Conservation (phyloP, 53 echinoderm and acorn worm genomes). For the Crossaster papposus region DNA sequence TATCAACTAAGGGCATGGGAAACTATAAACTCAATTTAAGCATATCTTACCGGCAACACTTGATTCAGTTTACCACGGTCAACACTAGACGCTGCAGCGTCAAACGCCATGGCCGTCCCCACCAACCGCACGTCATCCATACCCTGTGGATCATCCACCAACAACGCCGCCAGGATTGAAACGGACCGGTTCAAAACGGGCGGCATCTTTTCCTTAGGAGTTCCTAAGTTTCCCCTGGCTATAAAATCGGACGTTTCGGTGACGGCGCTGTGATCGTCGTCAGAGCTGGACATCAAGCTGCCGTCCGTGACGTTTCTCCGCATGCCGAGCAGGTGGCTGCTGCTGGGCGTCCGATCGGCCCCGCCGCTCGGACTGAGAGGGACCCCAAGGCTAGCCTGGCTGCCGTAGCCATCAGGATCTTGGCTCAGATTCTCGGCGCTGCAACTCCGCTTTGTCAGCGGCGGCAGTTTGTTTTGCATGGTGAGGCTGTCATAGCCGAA, state of each 20-base stretch:
- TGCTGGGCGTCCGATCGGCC: background rate
- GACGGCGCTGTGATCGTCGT: slow-evolving; percentile 56
- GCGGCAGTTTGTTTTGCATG: slow-evolving; percentile 8
- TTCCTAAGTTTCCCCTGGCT: background rate
- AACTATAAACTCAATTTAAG: background rate
- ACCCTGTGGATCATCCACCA: slow-evolving; percentile 41
- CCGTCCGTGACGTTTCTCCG: slow-evolving; percentile 36
- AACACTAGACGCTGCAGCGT: slow-evolving; percentile 41
- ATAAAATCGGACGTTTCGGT: background rate
- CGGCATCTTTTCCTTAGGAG: background rate
- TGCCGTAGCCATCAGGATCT: slow-evolving; percentile 19
- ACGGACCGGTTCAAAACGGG: background rate
- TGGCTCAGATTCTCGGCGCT: slow-evolving; percentile 39
- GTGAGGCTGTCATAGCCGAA: background rate
- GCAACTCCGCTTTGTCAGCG: slow-evolving; percentile 34
- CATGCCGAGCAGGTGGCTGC: slow-evolving; percentile 60
- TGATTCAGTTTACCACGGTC: slow-evolving; percentile 51
- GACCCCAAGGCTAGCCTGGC: slow-evolving; percentile 15
- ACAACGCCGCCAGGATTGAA: background rate
- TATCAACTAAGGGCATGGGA: too few relatives aligned
- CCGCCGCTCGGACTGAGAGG: too few relatives aligned
- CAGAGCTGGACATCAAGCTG: slow-evolving; percentile 59
- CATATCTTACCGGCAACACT: slow-evolving; percentile 45
- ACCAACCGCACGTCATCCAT: slow-evolving; percentile 73
- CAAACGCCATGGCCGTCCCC: slow-evolving; percentile 81